These are phyloP conservation scores for Scotopteryx bipunctaria DNA, from an alignment of 2,888 invertebrate genomes.

Conservation along the genomic window DNA sequence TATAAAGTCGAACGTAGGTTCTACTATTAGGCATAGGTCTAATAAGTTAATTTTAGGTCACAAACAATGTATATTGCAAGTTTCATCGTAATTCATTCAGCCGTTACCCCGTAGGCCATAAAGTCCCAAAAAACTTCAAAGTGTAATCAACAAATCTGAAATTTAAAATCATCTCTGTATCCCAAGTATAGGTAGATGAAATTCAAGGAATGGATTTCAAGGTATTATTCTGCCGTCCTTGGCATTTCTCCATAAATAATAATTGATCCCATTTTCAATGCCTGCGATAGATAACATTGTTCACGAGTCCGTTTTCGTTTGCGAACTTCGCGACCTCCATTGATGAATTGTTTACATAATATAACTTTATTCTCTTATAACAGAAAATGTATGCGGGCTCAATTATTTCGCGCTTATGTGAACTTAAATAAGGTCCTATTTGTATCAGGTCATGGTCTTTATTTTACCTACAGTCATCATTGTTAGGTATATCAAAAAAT, in stretches of 20 bases:
- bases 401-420: constrained; percentile 11
- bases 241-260: neutral
- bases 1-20: too few species aligned
- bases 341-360: constrained; percentile 8
- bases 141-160: too few species aligned
- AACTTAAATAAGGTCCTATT: constrained; percentile 17
- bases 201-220: too few species aligned
- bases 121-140: too few species aligned
- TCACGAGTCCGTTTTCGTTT: neutral
- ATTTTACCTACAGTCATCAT: constrained; percentile 8
- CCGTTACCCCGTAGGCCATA: too few species aligned
- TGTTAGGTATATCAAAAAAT: neutral
- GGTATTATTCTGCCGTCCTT: neutral
- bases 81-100: too few species aligned
- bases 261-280: neutral
- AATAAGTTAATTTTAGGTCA: too few species aligned
- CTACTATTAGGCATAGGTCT: too few species aligned
- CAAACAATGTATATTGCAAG: too few species aligned
- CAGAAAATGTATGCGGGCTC: constrained; percentile 12
- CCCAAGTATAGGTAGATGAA: too few species aligned
- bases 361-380: neutral
- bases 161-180: too few species aligned
- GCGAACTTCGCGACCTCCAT: constrained; percentile 5
- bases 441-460: constrained; percentile 22
- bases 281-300: neutral